These are phyloP conservation scores for Holothuria glaberrima DNA, from an alignment of 35 echinoderm and acorn worm genomes.

Conservation along the genomic window DNA sequence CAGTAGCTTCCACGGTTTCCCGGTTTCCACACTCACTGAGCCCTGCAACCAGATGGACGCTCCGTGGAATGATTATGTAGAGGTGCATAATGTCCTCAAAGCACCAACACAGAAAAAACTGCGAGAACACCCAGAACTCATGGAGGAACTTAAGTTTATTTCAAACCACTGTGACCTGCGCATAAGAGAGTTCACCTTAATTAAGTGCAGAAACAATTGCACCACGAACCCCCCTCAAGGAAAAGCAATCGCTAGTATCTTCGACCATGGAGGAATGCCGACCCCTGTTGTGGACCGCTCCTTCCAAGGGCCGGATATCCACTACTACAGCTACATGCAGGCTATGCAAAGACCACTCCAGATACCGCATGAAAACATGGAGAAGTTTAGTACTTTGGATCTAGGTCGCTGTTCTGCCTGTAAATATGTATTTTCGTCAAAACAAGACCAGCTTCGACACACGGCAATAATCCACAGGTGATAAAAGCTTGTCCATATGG, in stretches of 20 bases:
- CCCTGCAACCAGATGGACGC: background rate
- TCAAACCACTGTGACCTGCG: background rate
- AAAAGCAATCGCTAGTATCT: background rate
- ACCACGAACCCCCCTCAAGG: background rate
- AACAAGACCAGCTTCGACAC: no score
- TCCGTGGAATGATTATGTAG: background rate
- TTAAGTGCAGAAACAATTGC: slow-evolving; percentile 7
- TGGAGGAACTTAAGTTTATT: slow-evolving; percentile 1
- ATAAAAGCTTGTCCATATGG: no score
- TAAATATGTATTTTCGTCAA: no score
- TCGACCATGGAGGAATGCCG: no score
- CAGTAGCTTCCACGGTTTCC: background rate
- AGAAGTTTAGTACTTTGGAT: no score
- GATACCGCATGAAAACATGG: no score
- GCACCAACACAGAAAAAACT: background rate
- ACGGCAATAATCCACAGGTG: no score
- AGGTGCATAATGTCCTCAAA: background rate
- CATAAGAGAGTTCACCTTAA: background rate
- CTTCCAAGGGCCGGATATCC: no score
- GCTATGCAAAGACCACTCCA: no score
- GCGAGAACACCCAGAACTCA: background rate
- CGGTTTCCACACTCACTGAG: background rate
- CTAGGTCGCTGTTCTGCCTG: no score
- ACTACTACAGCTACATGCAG: no score
- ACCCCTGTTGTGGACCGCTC: no score